Conservation (phyloP, 2,113 vertebrate species). For the Nannobrachium achirus region DNA sequence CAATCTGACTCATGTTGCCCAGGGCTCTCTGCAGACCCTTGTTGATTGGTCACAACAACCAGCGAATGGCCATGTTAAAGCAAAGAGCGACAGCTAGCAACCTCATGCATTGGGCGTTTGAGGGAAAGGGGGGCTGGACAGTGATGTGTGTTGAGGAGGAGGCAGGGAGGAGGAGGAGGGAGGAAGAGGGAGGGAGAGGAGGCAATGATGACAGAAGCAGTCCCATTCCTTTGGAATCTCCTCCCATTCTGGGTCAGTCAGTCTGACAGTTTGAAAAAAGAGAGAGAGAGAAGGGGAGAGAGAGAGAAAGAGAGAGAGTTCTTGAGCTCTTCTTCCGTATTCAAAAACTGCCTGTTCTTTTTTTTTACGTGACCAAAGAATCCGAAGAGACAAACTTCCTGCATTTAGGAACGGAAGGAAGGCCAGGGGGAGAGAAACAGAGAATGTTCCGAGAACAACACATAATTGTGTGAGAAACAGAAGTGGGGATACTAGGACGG, state of each 20-base stretch:
- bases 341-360: conserved; percentile 13
- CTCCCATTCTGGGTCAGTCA: conserved; percentile 61
- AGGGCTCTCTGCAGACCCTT: conserved; percentile 26
- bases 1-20: conserved; percentile 26
- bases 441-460: not conserved
- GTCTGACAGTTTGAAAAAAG: conserved; percentile 35
- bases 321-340: conserved; percentile 59
- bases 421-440: not conserved
- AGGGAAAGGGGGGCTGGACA: conserved; percentile 21
- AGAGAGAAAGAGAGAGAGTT: not conserved
- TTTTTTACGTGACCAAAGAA: not conserved
- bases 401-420: not conserved
- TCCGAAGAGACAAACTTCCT: not conserved
- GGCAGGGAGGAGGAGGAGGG: conserved; percentile 38
- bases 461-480: not conserved
- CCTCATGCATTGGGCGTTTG: conserved; percentile 38
- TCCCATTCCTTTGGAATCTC: conserved; percentile 69
- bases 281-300: not conserved
- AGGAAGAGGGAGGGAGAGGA: conserved; percentile 28
- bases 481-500: not conserved
- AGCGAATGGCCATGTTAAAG: conserved; percentile 46
- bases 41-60: conserved; percentile 32
- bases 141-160: conserved; percentile 36
- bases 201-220: conserved; percentile 65
- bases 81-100: conserved; percentile 42